Evolutionary conservation across 2,797 vertebrate species (phyloP).

Genomic region (Monodelphis domestica): DNA sequence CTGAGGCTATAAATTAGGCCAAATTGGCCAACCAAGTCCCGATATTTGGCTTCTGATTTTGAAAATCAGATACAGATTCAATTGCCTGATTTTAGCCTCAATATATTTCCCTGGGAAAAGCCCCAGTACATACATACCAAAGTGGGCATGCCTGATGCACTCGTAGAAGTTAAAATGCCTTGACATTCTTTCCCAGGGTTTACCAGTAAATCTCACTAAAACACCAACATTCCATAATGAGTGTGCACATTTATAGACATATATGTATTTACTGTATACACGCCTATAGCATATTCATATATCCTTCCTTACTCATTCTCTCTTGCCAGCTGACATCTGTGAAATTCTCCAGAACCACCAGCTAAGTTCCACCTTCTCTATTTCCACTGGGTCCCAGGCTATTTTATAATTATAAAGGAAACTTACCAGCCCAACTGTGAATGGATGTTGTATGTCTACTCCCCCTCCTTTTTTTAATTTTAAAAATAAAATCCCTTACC

Average conservation of each 20-base stretch:
- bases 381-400: not conserved
- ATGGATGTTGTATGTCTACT: not conserved
- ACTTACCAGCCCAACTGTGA: not conserved
- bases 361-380: not conserved
- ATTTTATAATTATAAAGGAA: not conserved
- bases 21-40: not conserved
- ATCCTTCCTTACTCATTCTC: not conserved
- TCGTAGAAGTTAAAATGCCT: slow-evolving; percentile 46
- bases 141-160: slow-evolving; percentile 5
- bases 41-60: not conserved
- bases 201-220: slow-evolving; percentile 60
- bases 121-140: not conserved
- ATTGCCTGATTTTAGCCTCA: not conserved
- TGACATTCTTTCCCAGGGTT: slow-evolving; percentile 19
- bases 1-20: not conserved
- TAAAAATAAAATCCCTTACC: too few species aligned
- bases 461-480: slow-evolving; percentile 39
- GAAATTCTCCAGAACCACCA: not conserved
- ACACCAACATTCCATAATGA: slow-evolving; percentile 23
- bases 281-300: not conserved
- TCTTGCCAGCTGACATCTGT: not conserved
- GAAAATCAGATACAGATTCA: not conserved
- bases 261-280: not conserved
- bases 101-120: slow-evolving; percentile 1
- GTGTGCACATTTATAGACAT: not conserved